Evolutionary conservation across 2,797 vertebrate species (phyloP).

Genomic region (Apogon hyalosoma): DNA sequence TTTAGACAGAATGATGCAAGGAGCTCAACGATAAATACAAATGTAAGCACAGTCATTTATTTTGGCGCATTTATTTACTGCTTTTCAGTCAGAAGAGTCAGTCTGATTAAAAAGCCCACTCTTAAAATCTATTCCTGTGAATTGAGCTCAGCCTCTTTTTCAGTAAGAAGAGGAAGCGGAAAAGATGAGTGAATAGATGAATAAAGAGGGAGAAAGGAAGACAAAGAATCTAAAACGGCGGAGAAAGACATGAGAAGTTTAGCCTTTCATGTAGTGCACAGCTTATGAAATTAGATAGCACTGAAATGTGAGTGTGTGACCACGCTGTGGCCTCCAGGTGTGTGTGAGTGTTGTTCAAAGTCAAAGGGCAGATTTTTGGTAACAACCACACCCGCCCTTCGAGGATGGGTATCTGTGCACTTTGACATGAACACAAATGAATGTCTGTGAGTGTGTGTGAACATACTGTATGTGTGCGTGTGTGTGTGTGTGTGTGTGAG

Average conservation of each 20-base stretch:
- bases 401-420: conserved; percentile 44
- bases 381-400: conserved; percentile 68
- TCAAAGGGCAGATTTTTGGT: conserved; percentile 71
- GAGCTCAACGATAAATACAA: too few relatives aligned
- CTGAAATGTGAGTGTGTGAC: conserved; percentile 96
- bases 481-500: conserved; percentile 35
- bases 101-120: conserved; percentile 17
- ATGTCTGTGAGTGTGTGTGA: conserved; percentile 30
- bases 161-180: conserved; percentile 57
- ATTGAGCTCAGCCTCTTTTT: conserved; percentile 14
- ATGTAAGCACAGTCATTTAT: background rate
- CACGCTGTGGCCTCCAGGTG: conserved; percentile 74
- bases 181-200: conserved; percentile 67
- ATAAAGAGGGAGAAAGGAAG: conserved; percentile 48
- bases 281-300: conserved; percentile 95
- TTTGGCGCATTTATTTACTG: background rate
- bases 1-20: background rate
- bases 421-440: conserved; percentile 66
- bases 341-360: conserved; percentile 50
- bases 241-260: conserved; percentile 83
- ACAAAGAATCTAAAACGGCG: conserved; percentile 67
- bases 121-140: conserved; percentile 42
- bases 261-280: conserved; percentile 91
- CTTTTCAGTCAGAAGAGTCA: conserved; percentile 1
- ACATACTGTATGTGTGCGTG: conserved; percentile 10